Base-by-base conservation (phyloP, 37 sponge, comb jelly and placozoan species). In the Axinella damicornis region DNA sequence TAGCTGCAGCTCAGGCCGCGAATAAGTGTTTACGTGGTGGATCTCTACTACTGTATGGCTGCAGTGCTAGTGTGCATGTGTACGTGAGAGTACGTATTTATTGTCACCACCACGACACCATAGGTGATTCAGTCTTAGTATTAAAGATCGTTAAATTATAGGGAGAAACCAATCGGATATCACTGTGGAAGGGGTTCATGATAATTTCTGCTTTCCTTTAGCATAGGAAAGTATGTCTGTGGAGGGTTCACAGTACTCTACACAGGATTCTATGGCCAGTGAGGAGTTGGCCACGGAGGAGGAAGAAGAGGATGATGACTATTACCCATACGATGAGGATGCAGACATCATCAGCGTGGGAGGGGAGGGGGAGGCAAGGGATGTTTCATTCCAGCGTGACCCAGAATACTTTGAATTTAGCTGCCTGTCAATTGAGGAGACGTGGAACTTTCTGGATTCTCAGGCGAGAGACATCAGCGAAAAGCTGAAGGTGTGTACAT, bases 341-440 rank as follows among this genome's bases (percentile, higher is more conserved):
- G 38, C 18, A 5, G 77, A 76, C 34, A 60, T 59, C 5, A 61
- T 61, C 5, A 25, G 25, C 14, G 28, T 20, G 25, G 81, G 31
- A 6, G 81, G n/a, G 21, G 70, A 34, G 36, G 71, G 39, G 0
- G 73, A 15, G n/a, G 63, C 32, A 30, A 37, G 55, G 24, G 84
- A 84, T 36, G 84, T 67, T 0, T 65, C 84, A 57, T 84, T 84
- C 46, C 84, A 84, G 58, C 15, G 22, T 31, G 84, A 84, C 65
- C 84, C 84, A 19, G 84, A 84, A 36, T 57, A 84, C 67, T 88
- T 76, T 57, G 70, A 75, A 24, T 75, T 76, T 76, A 53, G 62
- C 57, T 88, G 88, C 40, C 66, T 88, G 27, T 74, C 81, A 16
- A 40, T 31, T 38, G 82, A 88, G 46, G 88, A 81, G 77, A 57